Percentiles rank a stretch among this genome's conserved stretches.
Evolutionary conservation across 2,113 vertebrate species (phyloP).

Genomic region (Oxyruncus cristatus): DNA sequence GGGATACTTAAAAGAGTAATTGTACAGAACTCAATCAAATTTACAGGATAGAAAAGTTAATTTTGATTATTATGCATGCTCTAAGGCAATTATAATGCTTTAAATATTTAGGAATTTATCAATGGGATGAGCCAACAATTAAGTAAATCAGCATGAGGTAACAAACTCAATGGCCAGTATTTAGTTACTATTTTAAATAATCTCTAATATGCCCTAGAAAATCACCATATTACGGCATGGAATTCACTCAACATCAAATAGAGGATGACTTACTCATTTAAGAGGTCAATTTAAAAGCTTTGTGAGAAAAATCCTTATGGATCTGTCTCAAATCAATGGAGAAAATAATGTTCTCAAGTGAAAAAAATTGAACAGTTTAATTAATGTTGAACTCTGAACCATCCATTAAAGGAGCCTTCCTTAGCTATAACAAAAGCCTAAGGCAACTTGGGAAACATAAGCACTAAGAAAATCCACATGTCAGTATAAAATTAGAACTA

Average conservation of each 20-base stretch:
- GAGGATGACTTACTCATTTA: not conserved
- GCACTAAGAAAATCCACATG: not conserved
- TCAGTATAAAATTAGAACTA: not conserved
- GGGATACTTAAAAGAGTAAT: not conserved
- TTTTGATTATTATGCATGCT: not conserved
- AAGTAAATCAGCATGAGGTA: not conserved
- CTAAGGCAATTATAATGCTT: not conserved
- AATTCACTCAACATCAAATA: not conserved
- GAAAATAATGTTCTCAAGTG: not conserved
- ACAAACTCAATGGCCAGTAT: not conserved
- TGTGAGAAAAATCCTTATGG: not conserved
- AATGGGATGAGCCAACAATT: not conserved
- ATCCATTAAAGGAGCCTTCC: not conserved
- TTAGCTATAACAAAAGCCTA: not conserved
- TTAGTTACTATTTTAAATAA: not conserved
- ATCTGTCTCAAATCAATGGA: not conserved
- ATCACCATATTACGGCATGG: not conserved
- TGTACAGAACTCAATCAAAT: not conserved
- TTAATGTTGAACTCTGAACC: not conserved
- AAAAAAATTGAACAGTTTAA: not conserved
- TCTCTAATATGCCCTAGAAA: not conserved
- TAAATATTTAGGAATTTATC: not conserved
- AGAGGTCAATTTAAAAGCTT: not conserved
- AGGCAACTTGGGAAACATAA: not conserved
- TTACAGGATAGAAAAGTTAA: not conserved